Evolutionary conservation across 2,797 vertebrate species (phyloP).

Genomic region (Rhabdomys pumilio): DNA sequence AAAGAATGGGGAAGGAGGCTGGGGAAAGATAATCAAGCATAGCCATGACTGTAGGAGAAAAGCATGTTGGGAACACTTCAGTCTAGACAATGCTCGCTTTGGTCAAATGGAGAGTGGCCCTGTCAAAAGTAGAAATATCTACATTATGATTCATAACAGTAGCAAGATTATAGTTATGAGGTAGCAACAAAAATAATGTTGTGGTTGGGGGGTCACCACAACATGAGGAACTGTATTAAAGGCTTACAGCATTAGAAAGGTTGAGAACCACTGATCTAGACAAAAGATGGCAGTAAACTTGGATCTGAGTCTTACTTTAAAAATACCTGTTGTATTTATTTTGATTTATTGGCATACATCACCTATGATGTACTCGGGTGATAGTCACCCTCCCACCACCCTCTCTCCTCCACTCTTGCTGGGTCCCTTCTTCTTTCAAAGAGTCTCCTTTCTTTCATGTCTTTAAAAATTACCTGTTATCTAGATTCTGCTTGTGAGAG

Average conservation of each 20-base stretch:
- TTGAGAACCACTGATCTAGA: neutral
- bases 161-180: neutral
- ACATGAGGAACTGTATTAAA: neutral
- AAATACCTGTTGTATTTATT: neutral
- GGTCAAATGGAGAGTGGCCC: neutral
- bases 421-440: neutral
- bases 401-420: neutral
- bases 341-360: neutral
- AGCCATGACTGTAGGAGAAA: neutral
- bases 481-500: neutral
- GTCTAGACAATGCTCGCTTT: neutral
- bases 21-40: neutral
- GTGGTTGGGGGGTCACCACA: neutral
- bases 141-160: neutral
- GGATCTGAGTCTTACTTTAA: neutral
- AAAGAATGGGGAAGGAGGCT: neutral
- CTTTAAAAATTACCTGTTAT: neutral
- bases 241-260: neutral
- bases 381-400: neutral
- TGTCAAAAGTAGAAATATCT: neutral
- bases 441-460: neutral
- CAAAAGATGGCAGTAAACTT: neutral
- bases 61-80: neutral
- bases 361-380: neutral
- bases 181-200: neutral